Percentiles rank a stretch among this genome's conserved stretches.
Evolutionary conservation across 2,888 invertebrate genomes (phyloP).

Genomic region (Ceramica pisi): DNA sequence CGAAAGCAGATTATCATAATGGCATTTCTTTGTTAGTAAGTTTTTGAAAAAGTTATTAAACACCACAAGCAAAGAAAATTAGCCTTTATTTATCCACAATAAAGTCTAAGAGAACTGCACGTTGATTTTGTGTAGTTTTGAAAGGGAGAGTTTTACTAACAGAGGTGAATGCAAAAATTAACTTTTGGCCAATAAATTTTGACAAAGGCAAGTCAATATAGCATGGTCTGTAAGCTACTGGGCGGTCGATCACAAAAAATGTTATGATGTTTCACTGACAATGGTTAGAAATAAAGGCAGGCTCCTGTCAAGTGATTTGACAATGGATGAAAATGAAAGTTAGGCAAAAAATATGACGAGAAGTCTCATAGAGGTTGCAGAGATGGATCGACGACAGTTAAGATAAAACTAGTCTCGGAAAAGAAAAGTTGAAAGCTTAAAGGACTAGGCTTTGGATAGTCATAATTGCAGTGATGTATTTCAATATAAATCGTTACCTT

Average conservation of each 20-base stretch:
- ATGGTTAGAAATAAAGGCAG: slow-evolving; percentile 34
- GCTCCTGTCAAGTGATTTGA: slow-evolving; percentile 51
- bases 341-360: slow-evolving; percentile 36
- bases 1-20: slow-evolving; percentile 84
- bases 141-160: slow-evolving; percentile 45
- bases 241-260: slow-evolving; percentile 80
- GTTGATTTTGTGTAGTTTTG: not conserved
- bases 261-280: slow-evolving; percentile 70
- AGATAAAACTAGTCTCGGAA: not conserved
- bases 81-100: not conserved
- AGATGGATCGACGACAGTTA: not conserved
- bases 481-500: not conserved
- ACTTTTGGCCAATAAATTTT: slow-evolving; percentile 83
- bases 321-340: slow-evolving; percentile 43
- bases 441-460: not conserved
- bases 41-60: slow-evolving; percentile 30
- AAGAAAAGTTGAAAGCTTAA: not conserved
- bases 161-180: slow-evolving; percentile 73
- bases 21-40: slow-evolving; percentile 80
- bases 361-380: not conserved
- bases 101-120: not conserved
- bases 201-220: slow-evolving; percentile 78
- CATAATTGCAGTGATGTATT: not conserved
- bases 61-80: slow-evolving; percentile 2
- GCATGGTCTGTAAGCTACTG: slow-evolving; percentile 79